Conservation (phyloP, 2,797 vertebrate species). For the Parauchenoglanis punctatus region DNA sequence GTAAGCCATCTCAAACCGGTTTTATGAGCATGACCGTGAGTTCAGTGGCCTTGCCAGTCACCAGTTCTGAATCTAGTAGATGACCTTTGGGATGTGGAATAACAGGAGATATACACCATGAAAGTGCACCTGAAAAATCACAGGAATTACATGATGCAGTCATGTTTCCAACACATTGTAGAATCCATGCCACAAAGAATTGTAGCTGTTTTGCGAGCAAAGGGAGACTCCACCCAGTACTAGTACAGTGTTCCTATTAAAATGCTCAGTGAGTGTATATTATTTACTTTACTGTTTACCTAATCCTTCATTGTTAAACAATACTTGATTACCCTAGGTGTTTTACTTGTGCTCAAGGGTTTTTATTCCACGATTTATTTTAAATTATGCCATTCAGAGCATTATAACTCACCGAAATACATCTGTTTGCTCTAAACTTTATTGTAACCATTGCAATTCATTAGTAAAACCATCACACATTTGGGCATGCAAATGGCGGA, state of each 20-base stretch:
- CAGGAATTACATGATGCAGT: no score
- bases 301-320: neutral
- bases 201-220: neutral
- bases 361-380: neutral
- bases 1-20: neutral
- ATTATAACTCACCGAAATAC: neutral
- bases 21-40: neutral
- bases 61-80: no score
- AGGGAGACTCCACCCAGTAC: neutral
- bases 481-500: neutral
- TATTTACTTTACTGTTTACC: neutral
- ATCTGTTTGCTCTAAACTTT: neutral
- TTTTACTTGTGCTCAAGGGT: neutral
- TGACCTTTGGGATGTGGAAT: no score
- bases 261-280: neutral
- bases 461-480: neutral
- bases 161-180: no score
- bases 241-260: neutral
- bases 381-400: neutral
- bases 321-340: neutral
- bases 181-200: neutral
- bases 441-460: neutral
- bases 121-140: no score
- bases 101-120: no score
- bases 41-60: neutral